phyloP scores from a whole-genome alignment of 2,113 vertebrate genomes.

The Lipotes vexillifer region DNA sequence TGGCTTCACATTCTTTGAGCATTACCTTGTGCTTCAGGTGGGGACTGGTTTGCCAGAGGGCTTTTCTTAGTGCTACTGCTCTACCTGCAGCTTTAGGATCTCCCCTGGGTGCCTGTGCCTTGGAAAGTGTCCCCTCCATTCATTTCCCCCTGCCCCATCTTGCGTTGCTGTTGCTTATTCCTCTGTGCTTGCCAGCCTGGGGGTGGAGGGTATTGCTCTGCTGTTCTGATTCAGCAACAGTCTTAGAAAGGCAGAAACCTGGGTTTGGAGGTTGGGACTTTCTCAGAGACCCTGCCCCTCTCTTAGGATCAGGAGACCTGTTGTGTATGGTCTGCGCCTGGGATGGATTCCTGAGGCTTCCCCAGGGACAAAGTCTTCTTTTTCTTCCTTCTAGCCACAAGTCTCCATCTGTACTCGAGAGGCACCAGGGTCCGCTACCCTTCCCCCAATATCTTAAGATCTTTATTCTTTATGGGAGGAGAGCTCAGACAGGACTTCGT shows the following conservation, averaged over 20 bases:
- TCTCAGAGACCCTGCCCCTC: not conserved
- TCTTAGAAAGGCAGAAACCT: not conserved
- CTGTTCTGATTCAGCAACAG: not conserved
- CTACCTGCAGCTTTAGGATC: too few relatives aligned
- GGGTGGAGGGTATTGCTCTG: not conserved
- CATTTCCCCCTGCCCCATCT: accelerated
- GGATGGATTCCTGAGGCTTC: not conserved
- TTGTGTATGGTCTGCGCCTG: not conserved
- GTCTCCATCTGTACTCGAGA: not conserved
- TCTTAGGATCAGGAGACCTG: not conserved
- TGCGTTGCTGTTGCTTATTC: too few relatives aligned
- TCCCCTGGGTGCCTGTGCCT: not conserved
- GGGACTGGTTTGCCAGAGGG: not conserved
- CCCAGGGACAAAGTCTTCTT: not conserved
- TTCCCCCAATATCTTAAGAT: not conserved
- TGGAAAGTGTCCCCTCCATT: not conserved
- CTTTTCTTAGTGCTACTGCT: too few relatives aligned
- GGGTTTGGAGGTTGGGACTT: not conserved
- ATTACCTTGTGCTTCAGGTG: not conserved
- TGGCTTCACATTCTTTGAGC: not conserved
- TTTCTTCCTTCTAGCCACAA: not conserved
- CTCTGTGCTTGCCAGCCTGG: not conserved
- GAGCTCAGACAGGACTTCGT: not conserved
- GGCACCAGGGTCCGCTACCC: not conserved
- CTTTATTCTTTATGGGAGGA: not conserved